Conservation (phyloP, 2,113 vertebrate genomes). For the Odontesthes bonariensis region DNA sequence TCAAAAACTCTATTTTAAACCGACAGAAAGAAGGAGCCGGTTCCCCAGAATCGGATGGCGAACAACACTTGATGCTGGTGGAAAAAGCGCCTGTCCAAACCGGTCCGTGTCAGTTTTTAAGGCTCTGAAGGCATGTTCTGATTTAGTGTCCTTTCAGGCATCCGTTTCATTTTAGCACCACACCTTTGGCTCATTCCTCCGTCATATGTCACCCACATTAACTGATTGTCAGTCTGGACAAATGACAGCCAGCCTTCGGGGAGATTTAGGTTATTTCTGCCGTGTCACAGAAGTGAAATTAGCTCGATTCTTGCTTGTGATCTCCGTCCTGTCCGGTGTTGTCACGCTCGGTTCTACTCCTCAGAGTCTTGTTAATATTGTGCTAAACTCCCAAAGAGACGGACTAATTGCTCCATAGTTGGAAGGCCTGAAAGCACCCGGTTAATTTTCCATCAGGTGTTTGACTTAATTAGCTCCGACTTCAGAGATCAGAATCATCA, state of each 20-base stretch:
- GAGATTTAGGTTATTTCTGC: background rate
- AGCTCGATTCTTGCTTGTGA: constrained; percentile 13
- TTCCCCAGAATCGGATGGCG: no score
- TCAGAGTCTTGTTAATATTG: background rate
- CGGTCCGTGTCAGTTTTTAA: background rate
- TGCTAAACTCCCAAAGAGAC: constrained; percentile 9
- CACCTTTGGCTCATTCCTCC: constrained; percentile 17
- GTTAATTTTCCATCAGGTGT: constrained; percentile 45
- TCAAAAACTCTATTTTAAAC: no score
- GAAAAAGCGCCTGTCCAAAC: no score
- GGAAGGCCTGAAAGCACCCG: background rate
- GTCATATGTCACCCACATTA: constrained; percentile 41
- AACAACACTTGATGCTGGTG: no score
- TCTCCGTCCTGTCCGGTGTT: background rate
- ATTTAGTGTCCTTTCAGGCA: background rate
- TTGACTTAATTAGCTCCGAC: constrained; percentile 52
- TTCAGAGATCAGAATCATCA: constrained; percentile 7
- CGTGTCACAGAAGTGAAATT: background rate
- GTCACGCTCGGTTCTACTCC: background rate
- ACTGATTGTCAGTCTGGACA: constrained; percentile 43
- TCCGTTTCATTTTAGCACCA: constrained; percentile 17
- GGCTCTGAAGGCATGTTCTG: no score
- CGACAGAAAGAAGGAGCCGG: no score
- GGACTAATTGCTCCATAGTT: constrained; percentile 29
- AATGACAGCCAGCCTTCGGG: constrained; percentile 5